phyloP scores from a whole-genome alignment of 2,797 vertebrate genomes.

The Sus cebifrons region DNA sequence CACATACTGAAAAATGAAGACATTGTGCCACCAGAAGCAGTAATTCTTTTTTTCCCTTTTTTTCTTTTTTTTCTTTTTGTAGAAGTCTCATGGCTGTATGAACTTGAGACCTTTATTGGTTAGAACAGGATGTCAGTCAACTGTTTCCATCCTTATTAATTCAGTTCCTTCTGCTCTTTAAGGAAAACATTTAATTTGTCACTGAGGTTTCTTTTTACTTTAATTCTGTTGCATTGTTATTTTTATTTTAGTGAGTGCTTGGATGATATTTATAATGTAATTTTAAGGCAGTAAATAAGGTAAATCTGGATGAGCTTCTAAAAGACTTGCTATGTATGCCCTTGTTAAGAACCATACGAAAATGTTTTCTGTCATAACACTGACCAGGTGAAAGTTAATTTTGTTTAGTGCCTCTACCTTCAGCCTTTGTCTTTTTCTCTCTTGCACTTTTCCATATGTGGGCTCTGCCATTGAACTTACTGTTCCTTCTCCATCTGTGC shows the following conservation, averaged over 20 bases:
- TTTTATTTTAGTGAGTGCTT: conserved; percentile 73
- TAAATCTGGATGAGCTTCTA: conserved; percentile 58
- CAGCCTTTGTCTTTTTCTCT: conserved; percentile 76
- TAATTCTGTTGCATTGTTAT: background rate
- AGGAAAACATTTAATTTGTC: conserved; percentile 21
- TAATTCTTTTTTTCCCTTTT: background rate
- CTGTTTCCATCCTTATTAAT: background rate
- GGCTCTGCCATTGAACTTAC: conserved; percentile 88
- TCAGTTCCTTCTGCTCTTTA: conserved; percentile 54
- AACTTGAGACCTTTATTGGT: conserved; percentile 11
- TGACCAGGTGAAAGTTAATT: conserved; percentile 85
- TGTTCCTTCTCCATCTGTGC: conserved; percentile 91
- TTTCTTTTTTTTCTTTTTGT: no score
- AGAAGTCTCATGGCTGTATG: background rate
- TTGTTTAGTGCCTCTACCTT: conserved; percentile 70
- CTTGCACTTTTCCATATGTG: conserved; percentile 81
- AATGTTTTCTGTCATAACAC: conserved; percentile 65
- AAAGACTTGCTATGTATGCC: conserved; percentile 73
- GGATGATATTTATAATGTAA: conserved; percentile 68
- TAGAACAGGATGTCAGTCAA: conserved; percentile 37
- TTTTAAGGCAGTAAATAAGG: conserved; percentile 52
- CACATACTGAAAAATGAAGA: conserved; percentile 39
- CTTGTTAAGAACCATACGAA: conserved; percentile 69
- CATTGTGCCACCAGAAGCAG: background rate
- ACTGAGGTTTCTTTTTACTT: conserved; percentile 3